These are phyloP conservation scores for Cervus canadensis DNA, from an alignment of 2,113 vertebrate genomes.

Conservation along the genomic window DNA sequence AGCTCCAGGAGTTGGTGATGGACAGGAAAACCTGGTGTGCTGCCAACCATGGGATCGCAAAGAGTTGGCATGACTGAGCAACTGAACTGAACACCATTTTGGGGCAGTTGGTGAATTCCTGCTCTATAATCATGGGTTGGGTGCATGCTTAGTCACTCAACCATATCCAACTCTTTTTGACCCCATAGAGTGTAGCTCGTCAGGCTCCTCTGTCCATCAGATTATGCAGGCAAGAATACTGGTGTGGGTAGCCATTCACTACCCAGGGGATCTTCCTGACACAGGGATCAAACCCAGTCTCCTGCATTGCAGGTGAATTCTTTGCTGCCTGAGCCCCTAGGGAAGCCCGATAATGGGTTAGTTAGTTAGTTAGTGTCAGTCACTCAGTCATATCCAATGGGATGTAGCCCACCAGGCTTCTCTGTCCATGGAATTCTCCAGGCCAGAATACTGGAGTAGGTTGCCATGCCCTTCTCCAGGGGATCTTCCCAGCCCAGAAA, in stretches of 20 bases:
- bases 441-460: not conserved
- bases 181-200: not conserved
- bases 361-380: not conserved
- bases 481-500: not conserved
- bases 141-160: not conserved
- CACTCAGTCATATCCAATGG: not conserved
- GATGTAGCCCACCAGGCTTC: not conserved
- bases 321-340: not conserved
- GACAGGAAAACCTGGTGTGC: not conserved
- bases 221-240: not conserved
- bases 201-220: not conserved
- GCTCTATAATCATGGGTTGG: not conserved
- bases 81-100: not conserved
- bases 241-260: not conserved
- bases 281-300: not conserved
- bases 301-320: not conserved
- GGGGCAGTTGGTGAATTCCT: not conserved
- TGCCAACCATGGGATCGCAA: not conserved
- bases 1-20: accelerated
- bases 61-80: not conserved
- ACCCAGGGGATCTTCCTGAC: not conserved
- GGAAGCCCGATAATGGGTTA: not conserved
- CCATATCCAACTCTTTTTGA: not conserved
- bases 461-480: not conserved
- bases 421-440: not conserved